Evolutionary conservation across 1,140 invertebrate genomes (phyloP).

Genomic region (Asbolus verrucosus): DNA sequence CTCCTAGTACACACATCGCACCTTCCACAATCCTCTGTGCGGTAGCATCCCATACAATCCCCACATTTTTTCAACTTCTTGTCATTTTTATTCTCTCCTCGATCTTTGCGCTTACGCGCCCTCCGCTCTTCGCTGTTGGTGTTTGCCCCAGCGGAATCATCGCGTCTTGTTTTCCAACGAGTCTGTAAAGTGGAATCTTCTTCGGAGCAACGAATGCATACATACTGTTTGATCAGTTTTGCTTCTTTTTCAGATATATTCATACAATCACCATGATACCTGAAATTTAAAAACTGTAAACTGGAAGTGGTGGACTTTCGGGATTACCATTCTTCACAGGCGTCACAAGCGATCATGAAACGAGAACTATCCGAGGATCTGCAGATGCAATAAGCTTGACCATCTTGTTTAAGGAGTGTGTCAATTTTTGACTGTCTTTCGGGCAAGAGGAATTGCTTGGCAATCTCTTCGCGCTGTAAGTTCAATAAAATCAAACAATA

Average conservation of each 20-base stretch:
- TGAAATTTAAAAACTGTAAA: conserved; percentile 42
- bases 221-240: conserved; percentile 93
- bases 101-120: conserved; percentile 66
- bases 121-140: conserved; percentile 65
- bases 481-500: background rate
- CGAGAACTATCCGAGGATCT: conserved; percentile 90
- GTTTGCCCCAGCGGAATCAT: conserved; percentile 54
- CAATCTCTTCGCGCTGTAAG: conserved; percentile 88
- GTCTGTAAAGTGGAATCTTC: conserved; percentile 87
- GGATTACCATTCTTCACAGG: conserved; percentile 92
- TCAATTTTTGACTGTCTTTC: conserved; percentile 93
- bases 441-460: conserved; percentile 88
- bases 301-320: background rate
- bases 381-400: conserved; percentile 94
- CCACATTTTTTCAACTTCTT: conserved; percentile 76
- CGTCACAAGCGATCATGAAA: conserved; percentile 98
- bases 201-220: conserved; percentile 86
- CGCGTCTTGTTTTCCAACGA: conserved; percentile 79
- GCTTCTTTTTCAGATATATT: conserved; percentile 94
- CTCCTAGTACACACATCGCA: conserved; percentile 87
- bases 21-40: conserved; percentile 85
- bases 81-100: conserved; percentile 60
- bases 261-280: conserved; percentile 96
- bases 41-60: conserved; percentile 83
- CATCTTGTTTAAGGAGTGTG: conserved; percentile 87